Evolutionary conservation across 35 echinoderm and acorn worm genomes (phyloP).

Genomic region (Eucidaris tribuloides): DNA sequence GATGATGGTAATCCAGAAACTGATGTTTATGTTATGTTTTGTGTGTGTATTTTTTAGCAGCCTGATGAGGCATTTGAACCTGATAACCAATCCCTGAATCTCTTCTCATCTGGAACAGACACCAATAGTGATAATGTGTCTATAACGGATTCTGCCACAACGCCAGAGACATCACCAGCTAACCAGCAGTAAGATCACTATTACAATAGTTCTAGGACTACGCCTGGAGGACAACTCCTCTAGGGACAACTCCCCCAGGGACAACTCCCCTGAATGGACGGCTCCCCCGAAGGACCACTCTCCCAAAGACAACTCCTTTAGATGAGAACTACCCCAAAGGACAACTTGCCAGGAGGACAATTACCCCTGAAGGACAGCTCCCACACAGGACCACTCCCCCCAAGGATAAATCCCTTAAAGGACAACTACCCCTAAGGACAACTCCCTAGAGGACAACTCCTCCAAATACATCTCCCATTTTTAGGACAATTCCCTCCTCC

Average conservation of each 20-base stretch:
- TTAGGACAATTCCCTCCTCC: too few relatives aligned
- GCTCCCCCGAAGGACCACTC: neutral
- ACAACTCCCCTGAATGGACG: neutral
- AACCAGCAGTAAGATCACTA: conserved; percentile 13
- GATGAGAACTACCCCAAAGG: neutral
- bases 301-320: neutral
- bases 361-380: neutral
- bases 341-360: neutral
- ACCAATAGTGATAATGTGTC: conserved; percentile 18
- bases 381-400: too few relatives aligned
- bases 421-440: too few relatives aligned
- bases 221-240: too few relatives aligned
- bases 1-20: neutral
- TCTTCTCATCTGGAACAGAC: conserved; percentile 20
- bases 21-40: too few relatives aligned
- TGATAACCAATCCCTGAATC: conserved; percentile 25
- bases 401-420: too few relatives aligned
- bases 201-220: neutral
- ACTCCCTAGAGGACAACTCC: too few relatives aligned
- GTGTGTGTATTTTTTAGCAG: neutral
- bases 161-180: conserved; percentile 16
- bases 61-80: conserved; percentile 71
- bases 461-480: too few relatives aligned
- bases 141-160: conserved; percentile 29
- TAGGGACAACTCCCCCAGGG: too few relatives aligned